These are phyloP conservation scores for Oreochromis mossambicus DNA, from an alignment of 2,797 vertebrate species.

Conservation along the genomic window DNA sequence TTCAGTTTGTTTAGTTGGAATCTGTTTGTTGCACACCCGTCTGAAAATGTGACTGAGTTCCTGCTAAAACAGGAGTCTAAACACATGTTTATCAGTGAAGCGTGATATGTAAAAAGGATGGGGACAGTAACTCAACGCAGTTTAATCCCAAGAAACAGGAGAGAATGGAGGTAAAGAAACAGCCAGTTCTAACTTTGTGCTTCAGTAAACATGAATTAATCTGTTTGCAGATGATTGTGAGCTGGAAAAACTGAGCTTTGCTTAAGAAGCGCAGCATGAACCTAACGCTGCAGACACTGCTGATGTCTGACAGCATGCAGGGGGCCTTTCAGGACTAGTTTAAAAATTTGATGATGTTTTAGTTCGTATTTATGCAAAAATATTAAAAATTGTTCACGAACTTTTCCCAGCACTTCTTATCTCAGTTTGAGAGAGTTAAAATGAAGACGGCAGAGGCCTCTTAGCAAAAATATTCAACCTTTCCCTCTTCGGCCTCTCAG, in stretches of 20 bases:
- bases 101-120: not conserved
- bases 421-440: not conserved
- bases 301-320: not conserved
- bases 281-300: not conserved
- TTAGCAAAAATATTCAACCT: not conserved
- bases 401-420: not conserved
- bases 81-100: not conserved
- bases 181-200: not conserved
- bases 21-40: not conserved
- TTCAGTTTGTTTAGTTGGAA: not conserved
- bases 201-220: not conserved
- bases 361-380: not conserved
- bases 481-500: not conserved
- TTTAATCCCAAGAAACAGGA: not conserved
- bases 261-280: not conserved
- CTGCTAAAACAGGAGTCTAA: not conserved
- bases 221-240: not conserved
- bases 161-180: not conserved
- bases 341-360: not conserved
- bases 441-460: not conserved
- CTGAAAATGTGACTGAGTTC: not conserved
- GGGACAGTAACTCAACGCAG: not conserved
- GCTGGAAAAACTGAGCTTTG: not conserved
- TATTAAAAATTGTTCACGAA: not conserved
- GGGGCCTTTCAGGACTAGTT: not conserved